Percentiles rank a stretch among this genome's conserved stretches.
Evolutionary conservation across 1,140 invertebrate genomes (phyloP).

Genomic region (Caerostris darwini): DNA sequence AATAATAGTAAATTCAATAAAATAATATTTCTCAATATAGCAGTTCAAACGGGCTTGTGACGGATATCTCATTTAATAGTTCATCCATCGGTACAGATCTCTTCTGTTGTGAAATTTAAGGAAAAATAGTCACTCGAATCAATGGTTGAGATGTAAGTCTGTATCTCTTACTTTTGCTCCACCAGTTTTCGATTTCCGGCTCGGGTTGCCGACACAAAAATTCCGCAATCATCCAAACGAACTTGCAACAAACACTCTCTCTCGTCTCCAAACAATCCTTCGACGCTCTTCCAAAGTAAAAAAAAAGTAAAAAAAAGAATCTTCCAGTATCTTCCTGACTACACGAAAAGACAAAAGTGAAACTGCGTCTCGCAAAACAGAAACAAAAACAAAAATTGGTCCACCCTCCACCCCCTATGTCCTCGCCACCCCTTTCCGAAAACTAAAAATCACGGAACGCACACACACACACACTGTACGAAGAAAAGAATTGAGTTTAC

Average conservation of each 20-base stretch:
- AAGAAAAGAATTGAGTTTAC: conserved; percentile 61
- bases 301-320: not conserved
- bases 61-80: too few relatives aligned
- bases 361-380: conserved; percentile 9
- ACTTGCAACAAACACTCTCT: not conserved
- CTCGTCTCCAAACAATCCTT: not conserved
- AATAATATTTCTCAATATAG: too few relatives aligned
- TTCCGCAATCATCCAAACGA: not conserved
- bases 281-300: not conserved
- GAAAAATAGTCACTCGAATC: too few relatives aligned
- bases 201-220: not conserved
- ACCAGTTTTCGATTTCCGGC: not conserved
- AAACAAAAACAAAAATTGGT: not conserved
- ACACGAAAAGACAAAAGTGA: conserved; percentile 25
- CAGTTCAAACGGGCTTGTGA: too few relatives aligned
- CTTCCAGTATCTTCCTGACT: not conserved
- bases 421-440: not conserved
- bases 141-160: not conserved
- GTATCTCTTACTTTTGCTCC: not conserved
- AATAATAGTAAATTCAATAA: too few relatives aligned
- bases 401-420: not conserved
- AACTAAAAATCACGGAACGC: conserved; percentile 4
- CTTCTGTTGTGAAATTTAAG: too few relatives aligned
- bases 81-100: too few relatives aligned
- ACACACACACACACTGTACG: not conserved